Conservation (phyloP, 2,797 vertebrate genomes). For the Steatocranus sp. region DNA sequence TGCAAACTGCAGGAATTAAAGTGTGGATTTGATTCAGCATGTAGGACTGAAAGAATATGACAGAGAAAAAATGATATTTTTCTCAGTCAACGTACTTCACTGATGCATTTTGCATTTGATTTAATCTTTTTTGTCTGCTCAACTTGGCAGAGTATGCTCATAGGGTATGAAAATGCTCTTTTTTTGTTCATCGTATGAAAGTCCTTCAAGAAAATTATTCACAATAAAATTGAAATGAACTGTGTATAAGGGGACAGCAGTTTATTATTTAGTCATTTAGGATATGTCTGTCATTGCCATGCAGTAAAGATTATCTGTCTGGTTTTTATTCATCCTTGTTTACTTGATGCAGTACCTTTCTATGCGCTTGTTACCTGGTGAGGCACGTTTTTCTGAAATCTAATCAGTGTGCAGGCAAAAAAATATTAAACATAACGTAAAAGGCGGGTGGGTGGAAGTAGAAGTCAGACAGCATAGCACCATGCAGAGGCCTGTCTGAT, state of each 20-base stretch:
- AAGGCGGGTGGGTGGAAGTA: background rate
- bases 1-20: background rate
- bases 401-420: background rate
- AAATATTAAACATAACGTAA: background rate
- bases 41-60: background rate
- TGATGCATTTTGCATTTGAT: background rate
- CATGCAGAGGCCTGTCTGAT: conserved; percentile 27
- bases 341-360: background rate
- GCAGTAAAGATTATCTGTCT: background rate
- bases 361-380: background rate
- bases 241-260: background rate
- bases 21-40: background rate
- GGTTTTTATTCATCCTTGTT: background rate
- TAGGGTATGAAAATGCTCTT: background rate
- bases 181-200: background rate
- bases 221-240: background rate
- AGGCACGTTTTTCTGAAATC: background rate
- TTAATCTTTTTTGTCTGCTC: background rate
- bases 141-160: background rate
- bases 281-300: background rate
- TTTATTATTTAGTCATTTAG: background rate
- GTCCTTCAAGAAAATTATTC: background rate
- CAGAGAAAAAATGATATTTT: background rate
- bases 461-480: conserved; percentile 4
- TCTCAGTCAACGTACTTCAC: background rate